Evolutionary conservation across 35 echinoderm and acorn worm species (phyloP).

Genomic region (Stichopus chloronotus): DNA sequence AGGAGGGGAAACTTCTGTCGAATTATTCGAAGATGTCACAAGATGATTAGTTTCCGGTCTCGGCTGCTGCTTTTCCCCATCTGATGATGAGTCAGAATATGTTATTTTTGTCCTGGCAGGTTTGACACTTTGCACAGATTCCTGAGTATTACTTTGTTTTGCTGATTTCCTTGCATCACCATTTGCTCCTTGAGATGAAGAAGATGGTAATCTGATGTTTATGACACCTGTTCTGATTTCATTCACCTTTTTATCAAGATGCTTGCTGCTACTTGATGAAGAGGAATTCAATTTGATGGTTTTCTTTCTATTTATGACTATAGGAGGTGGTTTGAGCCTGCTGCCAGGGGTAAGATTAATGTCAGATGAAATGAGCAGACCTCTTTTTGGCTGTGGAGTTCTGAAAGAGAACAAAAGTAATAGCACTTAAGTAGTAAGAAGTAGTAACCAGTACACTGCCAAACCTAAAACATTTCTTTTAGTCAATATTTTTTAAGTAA

Average conservation of each 20-base stretch:
- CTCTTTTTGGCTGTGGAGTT: slow-evolving; percentile 11
- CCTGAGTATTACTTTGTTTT: not conserved
- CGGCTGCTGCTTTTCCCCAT: not conserved
- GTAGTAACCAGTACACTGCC: too few species aligned
- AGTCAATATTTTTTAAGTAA: too few species aligned
- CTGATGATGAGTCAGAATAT: not conserved
- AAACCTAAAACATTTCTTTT: too few species aligned
- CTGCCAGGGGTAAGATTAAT: slow-evolving; percentile 30
- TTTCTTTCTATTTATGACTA: slow-evolving; percentile 42
- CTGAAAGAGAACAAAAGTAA: not conserved
- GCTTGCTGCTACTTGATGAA: not conserved
- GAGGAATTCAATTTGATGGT: not conserved
- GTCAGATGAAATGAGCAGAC: slow-evolving; percentile 51
- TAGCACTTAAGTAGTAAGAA: too few species aligned
- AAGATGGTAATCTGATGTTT: slow-evolving; percentile 4
- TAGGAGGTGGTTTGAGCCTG: slow-evolving; percentile 61
- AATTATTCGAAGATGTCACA: slow-evolving; percentile 1
- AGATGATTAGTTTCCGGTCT: not conserved
- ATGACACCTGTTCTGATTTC: not conserved
- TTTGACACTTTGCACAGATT: not conserved
- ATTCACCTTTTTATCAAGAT: not conserved
- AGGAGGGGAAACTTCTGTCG: not conserved
- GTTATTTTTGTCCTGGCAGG: slow-evolving; percentile 9
- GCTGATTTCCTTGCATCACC: not conserved
- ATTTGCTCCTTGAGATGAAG: not conserved